Conservation (phyloP, 2,888 invertebrate genomes). For the Trichopoda pennipes region DNA sequence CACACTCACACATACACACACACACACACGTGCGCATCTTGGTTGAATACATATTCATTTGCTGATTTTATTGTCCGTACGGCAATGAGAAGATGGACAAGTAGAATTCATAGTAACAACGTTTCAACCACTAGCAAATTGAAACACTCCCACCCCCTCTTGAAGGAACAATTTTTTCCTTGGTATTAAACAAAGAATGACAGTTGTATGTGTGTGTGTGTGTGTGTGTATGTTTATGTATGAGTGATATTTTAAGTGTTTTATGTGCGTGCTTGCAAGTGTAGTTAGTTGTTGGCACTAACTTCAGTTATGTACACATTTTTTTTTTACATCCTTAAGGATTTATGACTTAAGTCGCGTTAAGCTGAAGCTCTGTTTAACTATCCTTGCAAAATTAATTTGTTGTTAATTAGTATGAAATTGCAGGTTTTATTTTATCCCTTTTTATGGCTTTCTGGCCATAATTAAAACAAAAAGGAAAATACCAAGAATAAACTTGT, state of each 20-base stretch:
- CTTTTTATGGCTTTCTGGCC: background rate
- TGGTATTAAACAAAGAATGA: too few species aligned
- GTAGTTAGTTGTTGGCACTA: constrained; percentile 15
- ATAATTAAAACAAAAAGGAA: background rate
- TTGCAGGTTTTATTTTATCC: constrained; percentile 5
- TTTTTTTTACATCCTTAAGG: constrained; percentile 50
- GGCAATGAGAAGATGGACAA: constrained; percentile 25
- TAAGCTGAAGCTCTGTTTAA: constrained; percentile 61
- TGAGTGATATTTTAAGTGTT: too few species aligned
- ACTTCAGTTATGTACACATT: constrained; percentile 38
- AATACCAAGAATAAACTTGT: too few species aligned
- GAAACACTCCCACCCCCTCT: constrained; percentile 25
- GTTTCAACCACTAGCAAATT: background rate
- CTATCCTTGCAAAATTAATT: constrained; percentile 64
- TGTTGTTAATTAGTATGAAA: constrained; percentile 64
- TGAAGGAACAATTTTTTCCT: background rate
- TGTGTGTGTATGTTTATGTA: background rate
- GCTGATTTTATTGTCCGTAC: constrained; percentile 46
- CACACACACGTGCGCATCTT: background rate
- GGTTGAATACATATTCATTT: constrained; percentile 19
- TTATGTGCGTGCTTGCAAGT: too few species aligned
- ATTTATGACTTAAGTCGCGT: constrained; percentile 61
- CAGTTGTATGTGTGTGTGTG: background rate
- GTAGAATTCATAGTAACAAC: constrained; percentile 20
- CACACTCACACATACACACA: too few species aligned